A percentile compares a stretch with the other conserved stretches of the same genome.
Evolutionary conservation across 1,140 invertebrate species (phyloP).

Genomic region (Lepidurus couesii): DNA sequence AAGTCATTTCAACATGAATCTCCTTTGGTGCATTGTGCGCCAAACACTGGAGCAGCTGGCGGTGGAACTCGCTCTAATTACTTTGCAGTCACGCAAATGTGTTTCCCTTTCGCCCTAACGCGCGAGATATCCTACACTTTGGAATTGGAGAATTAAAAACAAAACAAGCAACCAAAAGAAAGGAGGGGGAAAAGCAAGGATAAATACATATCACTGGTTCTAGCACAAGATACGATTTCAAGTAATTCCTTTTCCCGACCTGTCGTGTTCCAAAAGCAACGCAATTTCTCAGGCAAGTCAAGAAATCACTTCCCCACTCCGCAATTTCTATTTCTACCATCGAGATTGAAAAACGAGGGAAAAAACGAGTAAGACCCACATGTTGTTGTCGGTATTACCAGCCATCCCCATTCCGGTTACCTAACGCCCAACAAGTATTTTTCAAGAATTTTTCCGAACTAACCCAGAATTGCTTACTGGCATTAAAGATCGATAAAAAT

Average conservation of each 20-base stretch:
- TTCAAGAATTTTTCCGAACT: too few species aligned
- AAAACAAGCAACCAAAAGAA: background rate
- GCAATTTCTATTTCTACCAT: background rate
- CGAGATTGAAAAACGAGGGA: too few species aligned
- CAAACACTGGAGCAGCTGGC: background rate
- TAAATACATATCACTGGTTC: background rate
- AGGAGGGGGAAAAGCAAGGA: background rate
- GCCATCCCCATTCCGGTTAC: too few species aligned
- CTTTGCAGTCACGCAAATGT: conserved; percentile 10
- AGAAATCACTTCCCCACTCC: background rate
- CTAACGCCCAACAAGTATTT: too few species aligned
- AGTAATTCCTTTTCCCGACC: background rate
- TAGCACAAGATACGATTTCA: background rate
- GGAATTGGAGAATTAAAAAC: background rate
- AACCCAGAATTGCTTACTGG: too few species aligned
- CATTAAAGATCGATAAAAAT: too few species aligned
- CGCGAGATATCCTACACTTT: background rate
- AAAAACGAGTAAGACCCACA: too few species aligned
- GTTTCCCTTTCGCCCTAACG: background rate
- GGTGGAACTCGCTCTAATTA: background rate
- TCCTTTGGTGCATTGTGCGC: background rate
- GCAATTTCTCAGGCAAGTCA: background rate
- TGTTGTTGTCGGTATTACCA: too few species aligned
- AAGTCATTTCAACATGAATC: background rate
- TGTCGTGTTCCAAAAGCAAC: background rate